A percentile compares a stretch with the other conserved stretches of the same genome.
These are phyloP conservation scores for Cheirogaleus medius DNA, from an alignment of 2,113 vertebrate genomes.

Conservation along the genomic window DNA sequence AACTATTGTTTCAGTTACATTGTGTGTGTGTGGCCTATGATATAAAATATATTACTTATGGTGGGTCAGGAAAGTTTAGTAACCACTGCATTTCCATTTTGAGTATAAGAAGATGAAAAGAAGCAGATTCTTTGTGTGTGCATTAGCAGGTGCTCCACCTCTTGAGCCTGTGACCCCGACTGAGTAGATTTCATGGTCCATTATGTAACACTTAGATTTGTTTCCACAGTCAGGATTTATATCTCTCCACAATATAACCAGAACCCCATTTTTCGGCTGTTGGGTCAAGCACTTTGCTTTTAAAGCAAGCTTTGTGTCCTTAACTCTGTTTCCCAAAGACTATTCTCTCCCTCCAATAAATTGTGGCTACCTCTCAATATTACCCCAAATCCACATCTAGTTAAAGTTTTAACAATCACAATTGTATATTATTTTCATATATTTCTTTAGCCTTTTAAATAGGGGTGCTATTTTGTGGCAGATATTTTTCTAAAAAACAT, in stretches of 20 bases:
- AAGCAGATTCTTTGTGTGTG: not conserved
- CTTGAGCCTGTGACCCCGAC: not conserved
- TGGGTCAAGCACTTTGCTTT: constrained; percentile 39
- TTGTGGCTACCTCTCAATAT: not conserved
- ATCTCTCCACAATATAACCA: constrained; percentile 4
- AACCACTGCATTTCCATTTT: not conserved
- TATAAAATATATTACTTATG: not conserved
- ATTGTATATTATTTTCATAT: not conserved
- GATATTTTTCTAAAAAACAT: not conserved
- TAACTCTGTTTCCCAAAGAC: not conserved
- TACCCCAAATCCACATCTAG: not conserved
- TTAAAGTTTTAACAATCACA: not conserved
- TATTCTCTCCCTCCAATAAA: not conserved
- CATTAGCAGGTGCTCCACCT: not conserved
- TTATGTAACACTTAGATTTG: constrained; percentile 35
- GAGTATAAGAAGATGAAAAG: not conserved
- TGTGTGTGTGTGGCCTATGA: not conserved
- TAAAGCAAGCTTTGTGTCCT: not conserved
- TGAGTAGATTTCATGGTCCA: constrained; percentile 47
- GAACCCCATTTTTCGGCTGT: not conserved
- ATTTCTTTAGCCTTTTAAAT: constrained; percentile 31
- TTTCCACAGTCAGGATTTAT: constrained; percentile 52
- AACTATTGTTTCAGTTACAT: not conserved
- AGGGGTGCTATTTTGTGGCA: not conserved
- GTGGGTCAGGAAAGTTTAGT: not conserved